These are phyloP conservation scores for Euplagia quadripunctaria DNA, from an alignment of 2,888 invertebrate species.

Conservation along the genomic window DNA sequence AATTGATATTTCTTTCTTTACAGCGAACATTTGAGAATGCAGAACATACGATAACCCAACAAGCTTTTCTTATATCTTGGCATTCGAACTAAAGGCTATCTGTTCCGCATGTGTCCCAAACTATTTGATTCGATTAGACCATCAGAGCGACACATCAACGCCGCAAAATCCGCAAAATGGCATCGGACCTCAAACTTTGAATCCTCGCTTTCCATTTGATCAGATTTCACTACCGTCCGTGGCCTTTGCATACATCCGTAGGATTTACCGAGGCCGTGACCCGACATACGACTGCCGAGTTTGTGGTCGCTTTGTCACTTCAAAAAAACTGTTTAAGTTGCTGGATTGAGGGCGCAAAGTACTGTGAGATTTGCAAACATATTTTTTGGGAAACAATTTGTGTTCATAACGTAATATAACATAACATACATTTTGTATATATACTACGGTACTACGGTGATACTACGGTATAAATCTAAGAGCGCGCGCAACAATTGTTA, in stretches of 20 bases:
- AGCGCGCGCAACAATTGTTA: too few species aligned
- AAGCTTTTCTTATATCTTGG: constrained; percentile 18
- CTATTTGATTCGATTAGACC: constrained; percentile 54
- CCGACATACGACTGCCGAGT: constrained; percentile 59
- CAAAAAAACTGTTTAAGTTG: constrained; percentile 36
- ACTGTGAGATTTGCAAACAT: constrained; percentile 30
- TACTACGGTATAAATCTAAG: not conserved
- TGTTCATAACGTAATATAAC: constrained; percentile 26
- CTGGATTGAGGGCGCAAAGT: constrained; percentile 42
- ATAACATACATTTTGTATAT: constrained; percentile 28
- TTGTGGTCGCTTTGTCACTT: constrained; percentile 53
- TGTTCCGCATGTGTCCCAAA: constrained; percentile 42
- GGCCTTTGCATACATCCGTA: constrained; percentile 64
- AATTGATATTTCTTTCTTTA: constrained; percentile 15
- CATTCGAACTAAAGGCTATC: constrained; percentile 34
- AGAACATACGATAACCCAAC: constrained; percentile 23
- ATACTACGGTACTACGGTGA: not conserved
- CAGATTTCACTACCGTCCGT: constrained; percentile 59
- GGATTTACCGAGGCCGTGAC: constrained; percentile 68
- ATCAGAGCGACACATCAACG: constrained; percentile 43
- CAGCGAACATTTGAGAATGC: not conserved
- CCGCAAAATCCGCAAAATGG: constrained; percentile 50
- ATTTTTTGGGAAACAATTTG: constrained; percentile 27
- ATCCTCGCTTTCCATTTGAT: constrained; percentile 58
- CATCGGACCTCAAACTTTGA: constrained; percentile 53